Evolutionary conservation across 2,888 invertebrate species (phyloP).

Genomic region (Gibbula magus): DNA sequence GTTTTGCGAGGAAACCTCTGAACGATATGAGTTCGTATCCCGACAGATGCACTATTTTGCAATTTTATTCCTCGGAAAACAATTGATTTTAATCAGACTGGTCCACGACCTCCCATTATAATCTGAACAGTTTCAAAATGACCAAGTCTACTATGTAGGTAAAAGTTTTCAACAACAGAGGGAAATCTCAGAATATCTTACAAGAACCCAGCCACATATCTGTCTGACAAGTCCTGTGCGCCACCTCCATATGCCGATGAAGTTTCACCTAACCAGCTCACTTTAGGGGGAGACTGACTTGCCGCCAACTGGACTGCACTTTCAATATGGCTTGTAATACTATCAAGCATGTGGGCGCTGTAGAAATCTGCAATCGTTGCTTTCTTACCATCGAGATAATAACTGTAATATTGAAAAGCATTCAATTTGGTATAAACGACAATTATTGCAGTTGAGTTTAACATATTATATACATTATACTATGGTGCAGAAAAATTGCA

Average conservation of each 20-base stretch:
- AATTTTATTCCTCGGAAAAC: too few relatives aligned
- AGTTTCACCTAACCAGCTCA: slow-evolving; percentile 38
- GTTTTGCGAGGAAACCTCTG: too few relatives aligned
- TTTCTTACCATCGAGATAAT: not conserved
- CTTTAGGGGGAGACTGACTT: not conserved
- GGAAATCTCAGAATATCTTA: slow-evolving; percentile 4
- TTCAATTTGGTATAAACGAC: too few relatives aligned
- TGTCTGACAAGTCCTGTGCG: slow-evolving; percentile 31
- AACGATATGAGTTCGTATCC: too few relatives aligned
- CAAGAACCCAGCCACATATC: slow-evolving; percentile 39
- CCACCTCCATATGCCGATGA: slow-evolving; percentile 40
- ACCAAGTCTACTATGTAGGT: not conserved
- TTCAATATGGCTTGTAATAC: not conserved
- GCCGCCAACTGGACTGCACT: not conserved
- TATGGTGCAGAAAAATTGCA: too few relatives aligned
- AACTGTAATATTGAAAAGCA: not conserved
- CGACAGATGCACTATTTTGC: too few relatives aligned
- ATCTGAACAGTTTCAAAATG: not conserved
- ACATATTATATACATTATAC: too few relatives aligned
- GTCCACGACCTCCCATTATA: too few relatives aligned
- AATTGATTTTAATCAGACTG: too few relatives aligned
- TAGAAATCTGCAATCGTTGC: not conserved
- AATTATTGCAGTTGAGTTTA: too few relatives aligned
- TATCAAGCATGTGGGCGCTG: not conserved
- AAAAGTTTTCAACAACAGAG: too few relatives aligned